Evolutionary conservation across 1,140 invertebrate species (phyloP).

Genomic region (Bombus cullumanus): DNA sequence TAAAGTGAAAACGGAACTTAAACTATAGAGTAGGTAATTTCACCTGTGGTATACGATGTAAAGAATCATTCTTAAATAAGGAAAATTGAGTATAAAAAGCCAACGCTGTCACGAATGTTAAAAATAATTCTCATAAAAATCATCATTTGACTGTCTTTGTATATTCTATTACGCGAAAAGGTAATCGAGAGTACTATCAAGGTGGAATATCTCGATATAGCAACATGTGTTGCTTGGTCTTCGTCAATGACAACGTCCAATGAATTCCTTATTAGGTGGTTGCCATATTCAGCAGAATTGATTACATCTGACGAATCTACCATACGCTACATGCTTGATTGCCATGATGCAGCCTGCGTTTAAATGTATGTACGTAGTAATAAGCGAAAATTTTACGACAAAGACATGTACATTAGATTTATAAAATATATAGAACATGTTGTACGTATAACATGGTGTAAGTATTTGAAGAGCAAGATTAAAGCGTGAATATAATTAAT

Average conservation of each 20-base stretch:
- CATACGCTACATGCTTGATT: neutral
- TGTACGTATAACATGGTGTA: too few species aligned
- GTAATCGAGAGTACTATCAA: slow-evolving; percentile 45
- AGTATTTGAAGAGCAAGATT: neutral
- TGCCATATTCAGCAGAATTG: slow-evolving; percentile 16
- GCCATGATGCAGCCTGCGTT: neutral
- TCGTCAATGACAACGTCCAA: slow-evolving; percentile 47
- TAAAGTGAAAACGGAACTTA: too few species aligned
- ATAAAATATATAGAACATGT: neutral
- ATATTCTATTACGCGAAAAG: slow-evolving; percentile 7
- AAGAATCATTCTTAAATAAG: neutral
- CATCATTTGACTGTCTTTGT: neutral
- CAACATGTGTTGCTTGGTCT: slow-evolving; percentile 27
- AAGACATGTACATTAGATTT: neutral
- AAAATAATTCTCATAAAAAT: slow-evolving; percentile 6
- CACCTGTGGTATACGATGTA: too few species aligned
- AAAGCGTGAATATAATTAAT: neutral
- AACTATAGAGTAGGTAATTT: too few species aligned
- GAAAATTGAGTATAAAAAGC: neutral
- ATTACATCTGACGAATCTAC: slow-evolving; percentile 31
- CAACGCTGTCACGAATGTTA: neutral
- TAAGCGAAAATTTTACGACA: neutral
- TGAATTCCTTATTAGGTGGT: slow-evolving; percentile 46
- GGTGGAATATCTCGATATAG: slow-evolving; percentile 53
- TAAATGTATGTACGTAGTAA: neutral